Conservation (phyloP, 2,888 invertebrate species). For the Leptinotarsa tumamoca region DNA sequence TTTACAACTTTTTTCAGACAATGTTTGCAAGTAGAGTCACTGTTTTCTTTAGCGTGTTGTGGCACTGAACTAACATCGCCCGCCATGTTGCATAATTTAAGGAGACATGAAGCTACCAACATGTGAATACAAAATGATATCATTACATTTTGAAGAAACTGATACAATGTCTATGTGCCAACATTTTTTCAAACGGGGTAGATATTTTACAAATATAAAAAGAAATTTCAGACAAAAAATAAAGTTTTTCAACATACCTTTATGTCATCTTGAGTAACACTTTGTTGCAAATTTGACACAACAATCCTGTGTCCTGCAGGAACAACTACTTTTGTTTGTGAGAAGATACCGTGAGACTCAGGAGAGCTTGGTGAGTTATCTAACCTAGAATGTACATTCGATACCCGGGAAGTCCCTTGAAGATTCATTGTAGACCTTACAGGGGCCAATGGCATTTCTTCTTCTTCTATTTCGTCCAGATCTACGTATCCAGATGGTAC, state of each 20-base stretch:
- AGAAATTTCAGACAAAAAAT: neutral
- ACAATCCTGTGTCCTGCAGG: slow-evolving; percentile 84
- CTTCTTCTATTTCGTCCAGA: slow-evolving; percentile 62
- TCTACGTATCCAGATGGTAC: slow-evolving; percentile 56
- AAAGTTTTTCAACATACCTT: slow-evolving; percentile 71
- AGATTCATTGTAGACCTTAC: slow-evolving; percentile 52
- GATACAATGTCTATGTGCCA: no score
- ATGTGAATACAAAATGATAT: no score
- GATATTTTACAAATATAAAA: no score
- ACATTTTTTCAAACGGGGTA: no score
- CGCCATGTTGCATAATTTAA: no score
- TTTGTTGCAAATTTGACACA: slow-evolving; percentile 88
- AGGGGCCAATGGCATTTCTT: slow-evolving; percentile 56
- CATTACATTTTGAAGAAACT: no score
- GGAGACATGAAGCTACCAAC: no score
- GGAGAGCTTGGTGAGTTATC: slow-evolving; percentile 63
- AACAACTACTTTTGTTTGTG: slow-evolving; percentile 64
- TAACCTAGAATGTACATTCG: slow-evolving; percentile 66
- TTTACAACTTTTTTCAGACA: no score
- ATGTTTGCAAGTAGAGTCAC: no score
- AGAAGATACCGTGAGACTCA: slow-evolving; percentile 61
- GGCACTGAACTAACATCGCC: no score
- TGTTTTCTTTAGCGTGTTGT: no score
- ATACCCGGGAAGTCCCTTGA: slow-evolving; percentile 56
- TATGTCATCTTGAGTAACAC: slow-evolving; percentile 92